These are phyloP conservation scores for Zonotrichia leucophrys DNA, from an alignment of 2,113 vertebrate species.

Conservation along the genomic window DNA sequence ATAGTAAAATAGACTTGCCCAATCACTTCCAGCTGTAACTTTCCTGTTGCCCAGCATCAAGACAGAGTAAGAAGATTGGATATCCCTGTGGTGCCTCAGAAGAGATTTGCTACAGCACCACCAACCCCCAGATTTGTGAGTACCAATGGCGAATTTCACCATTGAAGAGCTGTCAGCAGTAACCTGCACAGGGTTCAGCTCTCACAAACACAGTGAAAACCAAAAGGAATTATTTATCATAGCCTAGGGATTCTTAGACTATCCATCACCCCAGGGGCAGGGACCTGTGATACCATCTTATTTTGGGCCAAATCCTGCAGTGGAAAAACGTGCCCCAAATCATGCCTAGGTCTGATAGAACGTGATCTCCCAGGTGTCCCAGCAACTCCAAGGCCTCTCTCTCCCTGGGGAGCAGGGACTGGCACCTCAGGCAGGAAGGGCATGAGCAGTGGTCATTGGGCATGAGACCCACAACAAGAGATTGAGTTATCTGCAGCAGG, in stretches of 20 bases:
- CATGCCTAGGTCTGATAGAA: background rate
- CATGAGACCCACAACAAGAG: background rate
- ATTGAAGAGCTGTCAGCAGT: background rate
- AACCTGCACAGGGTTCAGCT: background rate
- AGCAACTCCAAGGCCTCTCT: background rate
- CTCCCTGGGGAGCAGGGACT: background rate
- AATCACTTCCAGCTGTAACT: background rate
- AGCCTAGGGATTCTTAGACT: background rate
- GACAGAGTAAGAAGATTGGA: background rate
- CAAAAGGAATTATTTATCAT: background rate
- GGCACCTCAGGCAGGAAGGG: background rate
- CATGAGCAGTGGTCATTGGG: background rate
- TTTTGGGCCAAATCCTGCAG: background rate
- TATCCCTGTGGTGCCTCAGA: background rate
- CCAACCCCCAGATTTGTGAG: background rate
- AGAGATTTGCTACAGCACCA: background rate
- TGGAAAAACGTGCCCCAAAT: background rate
- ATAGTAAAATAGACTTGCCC: background rate
- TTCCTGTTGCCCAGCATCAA: background rate
- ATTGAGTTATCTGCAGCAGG: background rate
- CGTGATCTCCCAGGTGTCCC: background rate
- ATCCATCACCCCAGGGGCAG: background rate
- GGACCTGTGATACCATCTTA: too few species aligned
- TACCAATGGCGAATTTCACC: background rate
- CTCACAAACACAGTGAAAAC: background rate